Evolutionary conservation across 1,140 invertebrate species (phyloP).

Genomic region (Macrotrachela quadricornifera): DNA sequence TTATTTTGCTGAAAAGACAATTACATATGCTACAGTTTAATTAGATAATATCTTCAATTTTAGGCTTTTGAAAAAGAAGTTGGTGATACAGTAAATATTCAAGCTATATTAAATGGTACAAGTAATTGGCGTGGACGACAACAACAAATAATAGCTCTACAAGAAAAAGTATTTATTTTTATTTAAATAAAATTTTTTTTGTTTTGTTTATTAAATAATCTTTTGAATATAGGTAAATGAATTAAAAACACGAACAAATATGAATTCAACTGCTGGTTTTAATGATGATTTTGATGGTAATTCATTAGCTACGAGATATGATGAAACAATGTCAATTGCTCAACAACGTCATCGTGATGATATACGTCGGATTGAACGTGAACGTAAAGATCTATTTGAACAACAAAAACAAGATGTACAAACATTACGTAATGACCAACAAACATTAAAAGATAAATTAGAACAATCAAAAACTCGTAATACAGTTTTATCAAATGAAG

Average conservation of each 20-base stretch:
- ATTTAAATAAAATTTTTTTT: background rate
- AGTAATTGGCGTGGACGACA: background rate
- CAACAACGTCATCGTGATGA: conserved; percentile 19
- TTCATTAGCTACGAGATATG: conserved; percentile 11
- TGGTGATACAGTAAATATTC: conserved; percentile 25
- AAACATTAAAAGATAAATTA: conserved; percentile 20
- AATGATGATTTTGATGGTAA: conserved; percentile 7
- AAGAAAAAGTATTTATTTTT: background rate
- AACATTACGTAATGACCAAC: conserved; percentile 20
- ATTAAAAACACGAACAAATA: background rate
- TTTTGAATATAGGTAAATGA: conserved; percentile 5
- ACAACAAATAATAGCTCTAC: background rate
- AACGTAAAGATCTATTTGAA: conserved; percentile 22
- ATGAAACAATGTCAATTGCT: conserved; percentile 11
- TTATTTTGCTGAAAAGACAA: too few species aligned
- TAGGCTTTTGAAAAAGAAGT: conserved; percentile 26
- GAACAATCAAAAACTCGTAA: conserved; percentile 26
- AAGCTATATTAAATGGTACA: conserved; percentile 14
- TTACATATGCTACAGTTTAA: too few species aligned
- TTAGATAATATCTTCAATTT: too few species aligned
- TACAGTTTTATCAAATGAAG: conserved; percentile 20
- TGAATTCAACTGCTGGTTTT: background rate
- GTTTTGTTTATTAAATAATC: background rate
- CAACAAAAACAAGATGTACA: conserved; percentile 16
- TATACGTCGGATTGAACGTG: conserved; percentile 21